A percentile compares a stretch with the other conserved stretches of the same genome.
Conservation (phyloP, 2,113 vertebrate genomes). For the Elaphurus davidianus region DNA sequence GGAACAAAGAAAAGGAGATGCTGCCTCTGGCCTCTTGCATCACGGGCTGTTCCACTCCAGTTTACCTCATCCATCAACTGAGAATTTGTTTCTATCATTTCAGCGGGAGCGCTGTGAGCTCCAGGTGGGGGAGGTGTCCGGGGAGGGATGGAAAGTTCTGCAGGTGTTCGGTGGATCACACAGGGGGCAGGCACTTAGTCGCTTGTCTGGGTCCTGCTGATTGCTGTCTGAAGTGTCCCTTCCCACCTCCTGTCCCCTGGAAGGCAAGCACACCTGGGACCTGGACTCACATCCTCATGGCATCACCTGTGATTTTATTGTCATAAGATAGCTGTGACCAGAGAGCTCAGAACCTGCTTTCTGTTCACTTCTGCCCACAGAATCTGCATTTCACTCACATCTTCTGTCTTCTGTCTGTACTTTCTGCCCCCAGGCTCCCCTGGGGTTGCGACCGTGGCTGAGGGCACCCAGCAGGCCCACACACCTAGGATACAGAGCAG, state of each 20-base stretch:
- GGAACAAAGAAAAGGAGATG: background rate
- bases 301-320: background rate
- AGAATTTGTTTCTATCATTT: background rate
- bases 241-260: background rate
- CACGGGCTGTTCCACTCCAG: background rate
- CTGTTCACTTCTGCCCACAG: background rate
- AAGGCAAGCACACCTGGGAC: background rate
- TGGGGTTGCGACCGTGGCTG: too few species aligned
- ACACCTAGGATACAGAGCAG: background rate
- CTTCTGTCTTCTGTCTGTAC: background rate
- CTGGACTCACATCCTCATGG: background rate
- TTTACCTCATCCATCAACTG: accelerated
- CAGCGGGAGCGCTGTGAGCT: background rate
- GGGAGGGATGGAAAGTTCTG: background rate
- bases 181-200: accelerated
- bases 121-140: accelerated
- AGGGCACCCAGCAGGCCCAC: background rate
- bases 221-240: background rate
- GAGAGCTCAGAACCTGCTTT: background rate
- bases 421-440: background rate
- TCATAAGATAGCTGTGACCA: background rate
- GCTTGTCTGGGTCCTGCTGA: background rate
- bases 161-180: accelerated
- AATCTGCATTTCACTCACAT: background rate
- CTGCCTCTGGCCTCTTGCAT: background rate